Conservation (phyloP, 2,797 vertebrate species). For the Hylomyscus alleni region DNA sequence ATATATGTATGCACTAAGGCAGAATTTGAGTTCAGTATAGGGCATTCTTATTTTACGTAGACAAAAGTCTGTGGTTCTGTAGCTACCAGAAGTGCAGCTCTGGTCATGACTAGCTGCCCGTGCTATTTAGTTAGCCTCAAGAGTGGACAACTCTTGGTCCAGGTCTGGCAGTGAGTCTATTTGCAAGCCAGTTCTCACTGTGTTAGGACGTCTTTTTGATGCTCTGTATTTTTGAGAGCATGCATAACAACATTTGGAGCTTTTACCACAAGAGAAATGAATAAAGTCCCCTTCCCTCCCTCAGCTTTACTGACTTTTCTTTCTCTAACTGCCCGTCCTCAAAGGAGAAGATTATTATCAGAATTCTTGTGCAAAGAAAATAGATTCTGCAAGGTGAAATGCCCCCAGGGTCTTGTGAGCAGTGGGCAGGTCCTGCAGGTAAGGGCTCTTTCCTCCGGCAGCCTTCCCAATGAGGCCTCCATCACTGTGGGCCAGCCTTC, state of each 20-base stretch:
- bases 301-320: not conserved
- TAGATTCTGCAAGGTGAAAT: not conserved
- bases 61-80: too few species aligned
- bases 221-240: not conserved
- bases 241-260: not conserved
- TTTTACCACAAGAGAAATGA: not conserved
- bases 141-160: too few species aligned
- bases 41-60: not conserved
- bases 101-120: not conserved
- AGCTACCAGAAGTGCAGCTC: not conserved
- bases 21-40: not conserved
- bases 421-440: not conserved
- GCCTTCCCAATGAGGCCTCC: not conserved
- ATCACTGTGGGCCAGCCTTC: fast-evolving
- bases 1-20: not conserved
- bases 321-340: not conserved
- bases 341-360: not conserved
- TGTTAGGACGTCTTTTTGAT: not conserved
- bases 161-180: not conserved
- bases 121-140: not conserved
- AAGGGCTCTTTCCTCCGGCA: too few species aligned
- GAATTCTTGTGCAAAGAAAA: not conserved
- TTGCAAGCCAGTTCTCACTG: not conserved
- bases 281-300: fast-evolving
- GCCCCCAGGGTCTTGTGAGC: not conserved